These are phyloP conservation scores for Odocoileus hemionus DNA, from an alignment of 2,113 vertebrate genomes.

Conservation along the genomic window DNA sequence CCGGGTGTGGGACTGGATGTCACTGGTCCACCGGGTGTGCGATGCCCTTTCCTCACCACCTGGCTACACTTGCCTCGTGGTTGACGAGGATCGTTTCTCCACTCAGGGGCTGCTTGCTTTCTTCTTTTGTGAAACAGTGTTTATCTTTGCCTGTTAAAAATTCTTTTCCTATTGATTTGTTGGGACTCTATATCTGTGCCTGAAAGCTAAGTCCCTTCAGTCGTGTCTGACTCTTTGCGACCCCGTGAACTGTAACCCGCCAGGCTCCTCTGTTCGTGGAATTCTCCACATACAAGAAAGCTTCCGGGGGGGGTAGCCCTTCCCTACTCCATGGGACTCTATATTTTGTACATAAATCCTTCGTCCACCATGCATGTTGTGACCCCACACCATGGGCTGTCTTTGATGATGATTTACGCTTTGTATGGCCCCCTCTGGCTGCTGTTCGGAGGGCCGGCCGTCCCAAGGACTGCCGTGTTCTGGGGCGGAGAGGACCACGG, in stretches of 20 bases:
- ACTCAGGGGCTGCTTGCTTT: not conserved
- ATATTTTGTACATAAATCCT: not conserved
- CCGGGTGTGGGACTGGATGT: not conserved
- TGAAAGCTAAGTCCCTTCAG: not conserved
- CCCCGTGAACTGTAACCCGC: not conserved
- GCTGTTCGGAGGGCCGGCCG: not conserved
- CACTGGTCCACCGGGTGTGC: accelerated
- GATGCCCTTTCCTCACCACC: accelerated
- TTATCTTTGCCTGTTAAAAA: not conserved
- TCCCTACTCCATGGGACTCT: not conserved
- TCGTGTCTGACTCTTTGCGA: not conserved
- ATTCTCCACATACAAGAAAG: not conserved
- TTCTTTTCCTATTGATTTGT: not conserved
- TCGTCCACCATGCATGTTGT: too few relatives aligned
- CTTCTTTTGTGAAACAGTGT: not conserved
- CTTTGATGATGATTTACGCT: not conserved
- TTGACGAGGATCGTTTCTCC: not conserved
- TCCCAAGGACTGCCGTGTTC: not conserved
- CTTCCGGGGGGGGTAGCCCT: not conserved
- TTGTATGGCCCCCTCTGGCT: too few relatives aligned
- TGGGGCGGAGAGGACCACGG: not conserved
- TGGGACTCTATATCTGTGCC: accelerated
- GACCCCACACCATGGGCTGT: not conserved
- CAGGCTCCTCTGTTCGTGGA: not conserved
- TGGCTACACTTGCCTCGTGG: not conserved